These are phyloP conservation scores for Folsomia manolachei DNA, from an alignment of 2,888 invertebrate species.

Conservation along the genomic window DNA sequence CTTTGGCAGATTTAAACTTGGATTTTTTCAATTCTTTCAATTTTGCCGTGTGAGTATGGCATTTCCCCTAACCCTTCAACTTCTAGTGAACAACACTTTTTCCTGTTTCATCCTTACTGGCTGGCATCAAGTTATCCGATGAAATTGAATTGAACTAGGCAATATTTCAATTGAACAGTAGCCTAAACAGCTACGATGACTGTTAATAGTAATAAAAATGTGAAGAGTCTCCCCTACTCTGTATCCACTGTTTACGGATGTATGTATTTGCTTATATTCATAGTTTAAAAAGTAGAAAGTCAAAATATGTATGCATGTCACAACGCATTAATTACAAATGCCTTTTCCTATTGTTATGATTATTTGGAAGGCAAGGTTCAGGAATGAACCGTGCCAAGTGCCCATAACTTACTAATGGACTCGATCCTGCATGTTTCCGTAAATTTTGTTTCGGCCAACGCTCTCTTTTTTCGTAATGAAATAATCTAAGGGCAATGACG, in stretches of 20 bases:
- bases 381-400: not conserved
- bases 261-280: too few species aligned
- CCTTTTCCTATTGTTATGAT: not conserved
- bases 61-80: not conserved
- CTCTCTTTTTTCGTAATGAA: too few species aligned
- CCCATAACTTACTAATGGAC: not conserved
- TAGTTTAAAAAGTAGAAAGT: too few species aligned
- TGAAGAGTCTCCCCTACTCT: too few species aligned
- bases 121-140: not conserved
- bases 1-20: not conserved
- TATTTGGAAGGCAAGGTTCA: not conserved
- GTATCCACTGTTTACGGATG: too few species aligned
- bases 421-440: not conserved
- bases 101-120: not conserved
- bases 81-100: not conserved
- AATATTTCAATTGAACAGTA: not conserved
- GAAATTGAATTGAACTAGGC: not conserved
- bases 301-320: conserved; percentile 19
- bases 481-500: not conserved
- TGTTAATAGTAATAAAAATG: too few species aligned
- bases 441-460: too few species aligned
- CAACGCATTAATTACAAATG: conserved; percentile 9
- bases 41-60: not conserved
- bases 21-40: not conserved
- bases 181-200: not conserved